Evolutionary conservation across 2,797 vertebrate species (phyloP), one percentile per base, ranked within the genome.

Genomic region (Nyctibius grandis): DNA sequence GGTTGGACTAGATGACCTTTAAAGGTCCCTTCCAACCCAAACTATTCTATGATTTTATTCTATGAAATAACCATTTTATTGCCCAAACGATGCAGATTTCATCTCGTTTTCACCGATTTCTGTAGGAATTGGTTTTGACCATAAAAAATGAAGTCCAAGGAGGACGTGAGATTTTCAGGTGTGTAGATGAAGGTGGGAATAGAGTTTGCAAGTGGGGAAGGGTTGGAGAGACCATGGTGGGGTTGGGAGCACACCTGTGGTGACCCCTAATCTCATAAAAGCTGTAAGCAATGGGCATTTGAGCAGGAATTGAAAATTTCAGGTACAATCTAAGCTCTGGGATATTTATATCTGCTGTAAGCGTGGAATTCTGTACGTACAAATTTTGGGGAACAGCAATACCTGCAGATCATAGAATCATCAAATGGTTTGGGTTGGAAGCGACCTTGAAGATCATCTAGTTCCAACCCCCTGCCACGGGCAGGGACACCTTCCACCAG

Each of bases 261-360:
- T 10, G 15, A 42, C 11, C 26, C 40, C 31, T 21, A 3, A 38
- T 17, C 45, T 38, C 69, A 3, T 18, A 6, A 21, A 65, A 21
- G 25, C 31, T 12, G 3, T 8, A 6, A 28, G 45, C 18, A 45
- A 59, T 0, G 0, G 12, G 50, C 0, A 2, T 15, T 67, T 5
- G 38, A 47, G 36, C 23, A 4, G 51, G 85, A 19, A 38, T 76
- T 56, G 16, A 19, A 54, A 33, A 20, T 64, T 26, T 34, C 28
- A 5, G 38, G n/a, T 13, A 13, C 11, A 4, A 0, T 7, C 42
- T 3, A 4, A 56, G 4, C 17, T n/a, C 26, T 7, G 25, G 33
- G 12, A 4, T 45, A 2, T 45, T 50, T 5, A 4, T 2, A 12
- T 4, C 0, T 0, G 0, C 0, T 0, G n/a, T 44, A n/a, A 69